These are phyloP conservation scores for Istiophorus platypterus DNA, from an alignment of 2,113 vertebrate species.

Conservation along the genomic window DNA sequence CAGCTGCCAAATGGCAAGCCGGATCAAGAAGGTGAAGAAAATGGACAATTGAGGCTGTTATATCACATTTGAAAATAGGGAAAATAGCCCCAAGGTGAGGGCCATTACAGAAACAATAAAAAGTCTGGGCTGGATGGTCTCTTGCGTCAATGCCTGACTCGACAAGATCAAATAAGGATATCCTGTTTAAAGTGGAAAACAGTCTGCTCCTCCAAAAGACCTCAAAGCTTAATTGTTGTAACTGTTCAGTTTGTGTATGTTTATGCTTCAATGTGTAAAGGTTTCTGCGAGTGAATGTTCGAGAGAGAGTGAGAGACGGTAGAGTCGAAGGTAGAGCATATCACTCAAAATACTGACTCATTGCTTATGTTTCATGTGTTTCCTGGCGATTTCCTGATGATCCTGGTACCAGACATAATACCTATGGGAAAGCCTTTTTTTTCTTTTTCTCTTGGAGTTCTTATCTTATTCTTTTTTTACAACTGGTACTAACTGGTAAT, in stretches of 20 bases:
- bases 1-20: conserved; percentile 10
- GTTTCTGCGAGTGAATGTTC: conserved; percentile 9
- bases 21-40: conserved; percentile 37
- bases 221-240: conserved; percentile 39
- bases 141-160: conserved; percentile 62
- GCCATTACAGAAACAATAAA: conserved; percentile 58
- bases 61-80: conserved; percentile 50
- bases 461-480: too few relatives aligned
- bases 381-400: neutral
- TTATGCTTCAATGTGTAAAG: conserved; percentile 25
- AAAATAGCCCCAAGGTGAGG: conserved; percentile 54
- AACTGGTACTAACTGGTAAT: too few relatives aligned
- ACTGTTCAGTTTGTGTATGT: conserved; percentile 32
- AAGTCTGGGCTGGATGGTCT: neutral
- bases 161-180: conserved; percentile 63
- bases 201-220: conserved; percentile 39
- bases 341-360: neutral
- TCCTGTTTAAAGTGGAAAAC: conserved; percentile 68
- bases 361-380: neutral
- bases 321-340: neutral
- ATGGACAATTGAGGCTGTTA: conserved; percentile 40
- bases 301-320: neutral
- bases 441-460: too few relatives aligned
- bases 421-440: neutral
- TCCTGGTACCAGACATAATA: neutral